A percentile compares a stretch with the other conserved stretches of the same genome.
These are phyloP conservation scores for Haplochromis burtoni DNA, from an alignment of 2,113 vertebrate genomes.

Conservation along the genomic window DNA sequence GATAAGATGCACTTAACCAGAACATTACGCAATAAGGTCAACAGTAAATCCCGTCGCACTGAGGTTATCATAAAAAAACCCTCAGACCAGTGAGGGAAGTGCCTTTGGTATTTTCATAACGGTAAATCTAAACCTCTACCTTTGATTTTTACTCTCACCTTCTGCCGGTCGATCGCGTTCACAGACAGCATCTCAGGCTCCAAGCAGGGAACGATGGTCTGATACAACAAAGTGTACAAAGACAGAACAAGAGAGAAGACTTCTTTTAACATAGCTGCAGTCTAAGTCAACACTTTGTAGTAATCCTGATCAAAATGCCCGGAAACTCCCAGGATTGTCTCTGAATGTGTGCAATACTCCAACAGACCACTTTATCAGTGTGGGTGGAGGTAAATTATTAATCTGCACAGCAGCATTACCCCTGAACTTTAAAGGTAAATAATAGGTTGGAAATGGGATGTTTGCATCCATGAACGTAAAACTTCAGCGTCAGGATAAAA, in stretches of 20 bases:
- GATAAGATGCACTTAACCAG: neutral
- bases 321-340: neutral
- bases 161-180: constrained; percentile 7
- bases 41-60: rapidly evolving
- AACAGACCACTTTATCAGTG: neutral
- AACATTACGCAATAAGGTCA: neutral
- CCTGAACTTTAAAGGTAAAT: neutral
- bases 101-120: neutral
- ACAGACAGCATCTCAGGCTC: neutral
- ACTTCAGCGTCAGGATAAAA: neutral
- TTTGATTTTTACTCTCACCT: constrained; percentile 18
- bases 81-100: neutral
- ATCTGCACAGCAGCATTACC: neutral
- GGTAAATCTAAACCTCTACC: neutral
- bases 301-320: neutral
- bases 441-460: rapidly evolving
- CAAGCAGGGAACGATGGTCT: constrained; percentile 3
- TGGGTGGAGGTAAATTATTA: constrained; percentile 26
- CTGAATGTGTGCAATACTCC: neutral
- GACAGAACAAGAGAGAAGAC: neutral
- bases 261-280: constrained; percentile 9
- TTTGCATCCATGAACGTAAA: neutral
- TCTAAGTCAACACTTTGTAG: neutral
- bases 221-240: neutral
- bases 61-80: neutral